phyloP scores from a whole-genome alignment of 2,113 vertebrate species.

The Gymnobelideus leadbeateri region DNA sequence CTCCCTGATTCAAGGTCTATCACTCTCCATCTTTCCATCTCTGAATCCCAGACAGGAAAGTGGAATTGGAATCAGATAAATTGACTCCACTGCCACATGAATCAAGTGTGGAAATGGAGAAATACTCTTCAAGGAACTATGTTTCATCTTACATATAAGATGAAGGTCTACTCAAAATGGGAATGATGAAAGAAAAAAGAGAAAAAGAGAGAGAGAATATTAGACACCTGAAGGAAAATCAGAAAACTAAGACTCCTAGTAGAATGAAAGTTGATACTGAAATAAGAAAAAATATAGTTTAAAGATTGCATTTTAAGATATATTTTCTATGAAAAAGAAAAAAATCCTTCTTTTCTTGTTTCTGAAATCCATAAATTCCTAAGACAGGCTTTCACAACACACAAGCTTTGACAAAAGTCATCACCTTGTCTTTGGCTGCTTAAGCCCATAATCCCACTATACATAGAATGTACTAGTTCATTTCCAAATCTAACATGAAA shows the following conservation, averaged over 20 bases:
- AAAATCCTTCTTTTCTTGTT: neutral
- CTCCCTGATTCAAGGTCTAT: neutral
- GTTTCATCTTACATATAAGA: neutral
- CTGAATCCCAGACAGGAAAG: neutral
- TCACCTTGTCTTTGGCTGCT: neutral
- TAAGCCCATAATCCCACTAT: neutral
- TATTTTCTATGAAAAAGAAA: neutral
- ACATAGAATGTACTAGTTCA: slow-evolving; percentile 14
- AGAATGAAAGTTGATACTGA: neutral
- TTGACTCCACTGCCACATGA: neutral
- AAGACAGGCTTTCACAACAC: neutral
- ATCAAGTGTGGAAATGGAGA: neutral
- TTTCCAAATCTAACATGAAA: neutral
- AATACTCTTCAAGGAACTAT: neutral
- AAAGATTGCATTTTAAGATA: neutral
- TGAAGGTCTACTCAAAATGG: neutral
- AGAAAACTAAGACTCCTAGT: neutral
- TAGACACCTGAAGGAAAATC: neutral
- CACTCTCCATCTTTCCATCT: neutral
- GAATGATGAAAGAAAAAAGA: neutral
- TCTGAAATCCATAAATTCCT: neutral
- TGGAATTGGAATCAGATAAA: neutral
- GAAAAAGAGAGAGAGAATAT: neutral
- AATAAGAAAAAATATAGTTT: neutral
- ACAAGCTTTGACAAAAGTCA: neutral